Base-by-base conservation (phyloP, 2,113 vertebrate species). In the Eclectus roratus region DNA sequence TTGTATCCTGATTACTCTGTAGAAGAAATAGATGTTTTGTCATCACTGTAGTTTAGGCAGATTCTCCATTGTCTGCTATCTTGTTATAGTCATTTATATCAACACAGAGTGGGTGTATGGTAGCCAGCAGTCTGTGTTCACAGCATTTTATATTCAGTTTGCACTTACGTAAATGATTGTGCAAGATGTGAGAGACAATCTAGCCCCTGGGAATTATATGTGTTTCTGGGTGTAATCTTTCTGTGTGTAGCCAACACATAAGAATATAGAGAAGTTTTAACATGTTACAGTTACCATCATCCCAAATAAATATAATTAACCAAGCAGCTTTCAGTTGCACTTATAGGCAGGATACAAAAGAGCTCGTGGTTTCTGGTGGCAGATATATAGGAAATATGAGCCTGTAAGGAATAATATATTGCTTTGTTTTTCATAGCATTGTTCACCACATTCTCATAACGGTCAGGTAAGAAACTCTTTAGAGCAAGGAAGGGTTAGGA, bases 151-250 rank as follows among this genome's bases (percentile, higher is more conserved):
- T 77, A 88, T 82, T 96, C 84, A 91, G 63, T 94, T 95, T 96
- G 87, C 96, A 83, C 95, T 97, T 96, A 96, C 95, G 95, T 96
- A 95, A 93, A 95, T 53, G 95, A 91, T 96, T 97, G 94, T 95
- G 96, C 89, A 97, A 97, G 93, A 95, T 56, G 61, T 87, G 80
- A 92, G 78, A 95, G 86, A 89, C 83, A 95, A 69, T 93, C 73
- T 93, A 88, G 93, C 91, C 91, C 43, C 91, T 80, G 93, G 94
- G 92, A 93, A 96, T 94, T 87, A 61, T 39, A 80, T 65, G 58
- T 81, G 63, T 52, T 58, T 94, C 96, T 87, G 92, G 91, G 94
- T 60, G 90, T 96, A 94, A 96, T 95, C 83, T 94, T 89, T 65
- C 72, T 65, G 47, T 66, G 18, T 80, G 66, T 85, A 96, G 94